Conservation (phyloP, 2,113 vertebrate genomes). For the Osmerus mordax region DNA sequence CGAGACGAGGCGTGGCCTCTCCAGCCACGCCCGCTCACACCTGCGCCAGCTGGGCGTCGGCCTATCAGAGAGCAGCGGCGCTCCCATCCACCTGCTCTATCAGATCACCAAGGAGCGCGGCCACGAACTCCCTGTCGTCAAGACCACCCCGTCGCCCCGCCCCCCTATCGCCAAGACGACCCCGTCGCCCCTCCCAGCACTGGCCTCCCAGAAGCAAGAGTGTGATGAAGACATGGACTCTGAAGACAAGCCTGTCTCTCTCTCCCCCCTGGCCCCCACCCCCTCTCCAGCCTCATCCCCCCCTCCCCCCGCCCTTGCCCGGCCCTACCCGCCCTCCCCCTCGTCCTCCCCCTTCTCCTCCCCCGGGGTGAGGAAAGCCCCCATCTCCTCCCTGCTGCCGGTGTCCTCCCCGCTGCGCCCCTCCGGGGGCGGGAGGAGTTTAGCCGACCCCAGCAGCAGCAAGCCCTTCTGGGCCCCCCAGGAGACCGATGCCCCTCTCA, state of each 20-base stretch:
- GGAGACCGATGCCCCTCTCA: conserved; percentile 90
- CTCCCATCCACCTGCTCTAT: conserved; percentile 84
- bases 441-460: conserved; percentile 29
- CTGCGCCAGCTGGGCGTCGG: conserved; percentile 85
- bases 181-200: conserved; percentile 10
- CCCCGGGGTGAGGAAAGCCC: conserved; percentile 82
- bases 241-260: conserved; percentile 58
- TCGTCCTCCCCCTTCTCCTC: conserved; percentile 37
- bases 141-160: conserved; percentile 40
- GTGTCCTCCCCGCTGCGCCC: conserved; percentile 81
- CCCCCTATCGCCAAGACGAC: conserved; percentile 44
- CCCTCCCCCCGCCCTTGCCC: conserved; percentile 63
- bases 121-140: not conserved
- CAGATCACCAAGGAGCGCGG: conserved; percentile 80
- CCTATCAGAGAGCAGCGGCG: conserved; percentile 83
- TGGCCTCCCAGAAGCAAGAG: conserved; percentile 55
- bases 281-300: conserved; percentile 71
- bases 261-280: conserved; percentile 53
- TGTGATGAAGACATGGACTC: conserved; percentile 59
- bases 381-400: conserved; percentile 76
- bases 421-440: conserved; percentile 59
- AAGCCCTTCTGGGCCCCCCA: conserved; percentile 80
- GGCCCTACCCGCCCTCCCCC: conserved; percentile 59
- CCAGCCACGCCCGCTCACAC: conserved; percentile 90
- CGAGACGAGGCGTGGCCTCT: conserved; percentile 85